Conservation (phyloP, 2,888 invertebrate species). For the Tillus elongatus region DNA sequence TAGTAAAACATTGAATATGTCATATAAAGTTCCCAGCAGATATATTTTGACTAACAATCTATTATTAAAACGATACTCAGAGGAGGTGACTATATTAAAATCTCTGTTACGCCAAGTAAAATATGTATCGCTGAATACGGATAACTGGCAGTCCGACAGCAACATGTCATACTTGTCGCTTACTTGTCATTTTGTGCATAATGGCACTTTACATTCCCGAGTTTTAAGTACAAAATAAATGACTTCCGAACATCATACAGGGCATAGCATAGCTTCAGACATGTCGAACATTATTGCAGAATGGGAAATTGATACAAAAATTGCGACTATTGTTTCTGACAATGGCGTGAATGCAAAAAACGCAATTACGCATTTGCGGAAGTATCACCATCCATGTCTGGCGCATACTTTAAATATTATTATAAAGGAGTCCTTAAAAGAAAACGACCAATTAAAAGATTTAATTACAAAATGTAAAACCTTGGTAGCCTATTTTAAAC, state of each 20-base stretch:
- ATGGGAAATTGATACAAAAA: conserved; percentile 19
- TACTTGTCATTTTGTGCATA: no score
- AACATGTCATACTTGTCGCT: conserved; percentile 17
- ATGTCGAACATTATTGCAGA: conserved; percentile 15
- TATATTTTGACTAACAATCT: no score
- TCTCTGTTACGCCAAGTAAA: conserved; percentile 15
- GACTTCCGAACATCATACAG: conserved; percentile 14
- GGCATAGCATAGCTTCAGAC: conserved; percentile 15
- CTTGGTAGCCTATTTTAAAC: conserved; percentile 17
- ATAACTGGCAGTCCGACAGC: conserved; percentile 21
- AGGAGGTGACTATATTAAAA: conserved; percentile 14
- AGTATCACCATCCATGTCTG: conserved; percentile 22
- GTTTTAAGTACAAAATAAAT: conserved; percentile 19
- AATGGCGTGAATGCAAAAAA: conserved; percentile 22
- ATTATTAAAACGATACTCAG: no score
- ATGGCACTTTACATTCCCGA: conserved; percentile 12
- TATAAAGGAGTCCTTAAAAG: conserved; percentile 13
- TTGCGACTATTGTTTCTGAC: conserved; percentile 21
- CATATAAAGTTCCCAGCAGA: no score
- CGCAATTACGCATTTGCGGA: conserved; percentile 17
- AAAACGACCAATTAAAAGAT: conserved; percentile 7
- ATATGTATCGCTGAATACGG: conserved; percentile 20
- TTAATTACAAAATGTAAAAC: conserved; percentile 16
- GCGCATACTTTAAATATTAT: conserved; percentile 22
- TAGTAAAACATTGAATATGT: no score